phyloP scores from a whole-genome alignment of 2,113 vertebrate genomes.

The Sarotherodon lohbergeri region DNA sequence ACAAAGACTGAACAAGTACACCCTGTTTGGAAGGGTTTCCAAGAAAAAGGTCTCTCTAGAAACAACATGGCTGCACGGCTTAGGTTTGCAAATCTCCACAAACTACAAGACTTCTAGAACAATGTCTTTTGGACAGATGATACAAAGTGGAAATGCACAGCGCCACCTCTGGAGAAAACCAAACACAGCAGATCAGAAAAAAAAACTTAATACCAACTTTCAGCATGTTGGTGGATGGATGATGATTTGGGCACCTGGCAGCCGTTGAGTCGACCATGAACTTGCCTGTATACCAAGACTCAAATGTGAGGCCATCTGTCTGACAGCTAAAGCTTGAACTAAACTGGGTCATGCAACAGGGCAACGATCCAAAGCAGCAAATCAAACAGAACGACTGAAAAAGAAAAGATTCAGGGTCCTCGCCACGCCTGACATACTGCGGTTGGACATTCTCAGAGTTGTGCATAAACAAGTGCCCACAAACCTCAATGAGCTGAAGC shows the following conservation, averaged over 20 bases:
- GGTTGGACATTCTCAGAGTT: neutral
- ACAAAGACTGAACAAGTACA: accelerated
- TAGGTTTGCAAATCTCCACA: neutral
- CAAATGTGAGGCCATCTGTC: neutral
- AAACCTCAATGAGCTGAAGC: neutral
- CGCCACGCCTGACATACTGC: neutral
- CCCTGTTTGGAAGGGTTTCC: neutral
- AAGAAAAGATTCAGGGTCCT: neutral
- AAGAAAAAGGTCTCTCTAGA: neutral
- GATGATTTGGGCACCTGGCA: neutral
- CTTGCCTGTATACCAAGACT: accelerated
- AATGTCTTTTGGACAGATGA: neutral
- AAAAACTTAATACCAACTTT: neutral
- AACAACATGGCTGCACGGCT: accelerated
- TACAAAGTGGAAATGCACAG: neutral
- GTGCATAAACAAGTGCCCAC: neutral
- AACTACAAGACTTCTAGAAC: neutral
- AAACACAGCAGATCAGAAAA: neutral
- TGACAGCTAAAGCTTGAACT: neutral
- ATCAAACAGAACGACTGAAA: neutral
- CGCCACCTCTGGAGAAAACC: neutral
- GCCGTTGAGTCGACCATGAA: neutral
- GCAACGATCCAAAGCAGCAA: neutral
- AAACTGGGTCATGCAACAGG: neutral
- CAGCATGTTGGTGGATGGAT: neutral